These are phyloP conservation scores for Oegoconia quadripuncta DNA, from an alignment of 2,888 invertebrate species.

Conservation along the genomic window DNA sequence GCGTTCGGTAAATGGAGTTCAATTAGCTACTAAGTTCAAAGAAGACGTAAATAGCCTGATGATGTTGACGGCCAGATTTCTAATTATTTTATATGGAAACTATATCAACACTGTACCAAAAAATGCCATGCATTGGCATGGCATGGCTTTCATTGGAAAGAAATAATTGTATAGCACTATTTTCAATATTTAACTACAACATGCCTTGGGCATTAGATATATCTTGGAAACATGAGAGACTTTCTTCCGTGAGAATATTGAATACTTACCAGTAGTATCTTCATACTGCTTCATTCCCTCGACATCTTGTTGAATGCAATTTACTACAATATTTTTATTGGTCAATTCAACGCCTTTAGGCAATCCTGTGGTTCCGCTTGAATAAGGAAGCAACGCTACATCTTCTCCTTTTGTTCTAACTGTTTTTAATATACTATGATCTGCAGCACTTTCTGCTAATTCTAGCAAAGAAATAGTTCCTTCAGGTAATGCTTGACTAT, in stretches of 20 bases:
- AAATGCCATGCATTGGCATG: too few species aligned
- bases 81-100: too few species aligned
- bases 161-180: too few species aligned
- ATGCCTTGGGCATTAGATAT: too few species aligned
- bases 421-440: conserved; percentile 64
- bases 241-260: neutral
- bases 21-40: too few species aligned
- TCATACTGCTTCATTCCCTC: conserved; percentile 39
- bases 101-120: too few species aligned
- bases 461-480: conserved; percentile 81
- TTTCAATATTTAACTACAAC: too few species aligned
- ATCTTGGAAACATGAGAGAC: too few species aligned
- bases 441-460: conserved; percentile 66
- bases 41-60: too few species aligned
- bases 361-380: conserved; percentile 91
- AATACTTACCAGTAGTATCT: conserved; percentile 50
- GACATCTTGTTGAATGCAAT: conserved; percentile 55
- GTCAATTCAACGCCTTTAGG: conserved; percentile 86
- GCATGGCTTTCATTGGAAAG: too few species aligned
- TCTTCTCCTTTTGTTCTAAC: conserved; percentile 70
- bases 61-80: too few species aligned
- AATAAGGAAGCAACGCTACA: conserved; percentile 85
- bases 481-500: conserved; percentile 49
- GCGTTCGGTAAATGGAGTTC: too few species aligned
- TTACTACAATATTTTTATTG: conserved; percentile 76